Percentiles rank a stretch among this genome's conserved stretches.
These are phyloP conservation scores for Ciconia boyciana DNA, from an alignment of 2,113 vertebrate species.

Conservation along the genomic window DNA sequence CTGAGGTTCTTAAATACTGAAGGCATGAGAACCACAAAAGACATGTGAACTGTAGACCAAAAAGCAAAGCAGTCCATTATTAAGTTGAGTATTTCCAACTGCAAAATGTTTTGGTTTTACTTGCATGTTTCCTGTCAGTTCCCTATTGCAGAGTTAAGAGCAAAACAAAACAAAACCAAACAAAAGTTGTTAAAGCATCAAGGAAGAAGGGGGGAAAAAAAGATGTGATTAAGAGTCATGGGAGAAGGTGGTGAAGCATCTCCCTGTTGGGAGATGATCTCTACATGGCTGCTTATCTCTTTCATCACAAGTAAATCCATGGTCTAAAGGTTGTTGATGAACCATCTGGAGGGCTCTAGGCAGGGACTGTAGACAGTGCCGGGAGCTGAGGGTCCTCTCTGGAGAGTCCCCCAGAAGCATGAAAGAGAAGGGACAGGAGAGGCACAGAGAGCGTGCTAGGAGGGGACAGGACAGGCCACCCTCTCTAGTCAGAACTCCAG, in stretches of 20 bases:
- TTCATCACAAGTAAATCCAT: not conserved
- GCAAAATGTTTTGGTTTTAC: not conserved
- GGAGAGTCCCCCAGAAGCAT: not conserved
- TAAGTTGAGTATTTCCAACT: not conserved
- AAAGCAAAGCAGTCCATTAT: not conserved
- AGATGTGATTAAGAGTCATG: not conserved
- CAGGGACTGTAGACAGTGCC: not conserved
- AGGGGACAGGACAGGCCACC: not conserved
- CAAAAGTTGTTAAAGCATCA: not conserved
- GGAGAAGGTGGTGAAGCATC: not conserved
- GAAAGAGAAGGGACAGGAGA: not conserved
- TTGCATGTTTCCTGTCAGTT: not conserved
- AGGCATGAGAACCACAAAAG: not conserved
- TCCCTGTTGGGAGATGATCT: not conserved
- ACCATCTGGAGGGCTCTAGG: not conserved
- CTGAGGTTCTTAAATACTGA: not conserved
- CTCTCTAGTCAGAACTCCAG: not conserved
- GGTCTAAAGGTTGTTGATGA: not conserved
- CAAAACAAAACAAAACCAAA: not conserved
- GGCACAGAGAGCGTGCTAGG: accelerated
- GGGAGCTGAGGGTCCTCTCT: not conserved
- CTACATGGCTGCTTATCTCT: not conserved
- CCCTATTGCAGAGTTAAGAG: not conserved
- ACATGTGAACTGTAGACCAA: not conserved
- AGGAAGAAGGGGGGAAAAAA: not conserved